Percentiles rank a stretch among this genome's conserved stretches.
Conservation (phyloP, 2,797 vertebrate genomes). For the Gallirallus australis region DNA sequence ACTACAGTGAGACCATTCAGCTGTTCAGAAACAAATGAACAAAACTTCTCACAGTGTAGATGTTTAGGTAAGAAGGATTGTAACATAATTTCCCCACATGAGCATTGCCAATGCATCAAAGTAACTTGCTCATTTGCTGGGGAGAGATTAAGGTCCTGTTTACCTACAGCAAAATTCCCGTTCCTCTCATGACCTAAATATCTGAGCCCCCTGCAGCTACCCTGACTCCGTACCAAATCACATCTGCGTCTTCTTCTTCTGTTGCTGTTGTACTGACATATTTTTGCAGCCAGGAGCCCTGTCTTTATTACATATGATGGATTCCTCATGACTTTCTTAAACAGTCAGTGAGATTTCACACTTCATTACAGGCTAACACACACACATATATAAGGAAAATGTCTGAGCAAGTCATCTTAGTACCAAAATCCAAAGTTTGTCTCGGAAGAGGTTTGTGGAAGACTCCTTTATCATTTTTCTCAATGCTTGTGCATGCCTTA, state of each 20-base stretch:
- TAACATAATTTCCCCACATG: background rate
- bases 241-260: background rate
- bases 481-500: background rate
- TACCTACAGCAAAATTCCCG: background rate
- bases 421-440: background rate
- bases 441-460: background rate
- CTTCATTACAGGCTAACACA: background rate
- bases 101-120: background rate
- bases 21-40: background rate
- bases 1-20: background rate
- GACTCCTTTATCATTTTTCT: background rate
- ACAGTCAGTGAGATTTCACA: constrained; percentile 10
- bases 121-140: background rate
- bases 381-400: background rate
- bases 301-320: background rate
- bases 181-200: background rate
- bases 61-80: background rate
- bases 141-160: background rate
- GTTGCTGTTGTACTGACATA: background rate
- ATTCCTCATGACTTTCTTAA: background rate
- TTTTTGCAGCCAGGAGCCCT: background rate
- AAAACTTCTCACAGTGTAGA: background rate
- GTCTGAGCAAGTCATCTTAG: background rate
- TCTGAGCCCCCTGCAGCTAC: background rate
- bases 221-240: background rate